These are phyloP conservation scores for Phyllostomus hastatus DNA, from an alignment of 2,113 vertebrate species.

Conservation along the genomic window DNA sequence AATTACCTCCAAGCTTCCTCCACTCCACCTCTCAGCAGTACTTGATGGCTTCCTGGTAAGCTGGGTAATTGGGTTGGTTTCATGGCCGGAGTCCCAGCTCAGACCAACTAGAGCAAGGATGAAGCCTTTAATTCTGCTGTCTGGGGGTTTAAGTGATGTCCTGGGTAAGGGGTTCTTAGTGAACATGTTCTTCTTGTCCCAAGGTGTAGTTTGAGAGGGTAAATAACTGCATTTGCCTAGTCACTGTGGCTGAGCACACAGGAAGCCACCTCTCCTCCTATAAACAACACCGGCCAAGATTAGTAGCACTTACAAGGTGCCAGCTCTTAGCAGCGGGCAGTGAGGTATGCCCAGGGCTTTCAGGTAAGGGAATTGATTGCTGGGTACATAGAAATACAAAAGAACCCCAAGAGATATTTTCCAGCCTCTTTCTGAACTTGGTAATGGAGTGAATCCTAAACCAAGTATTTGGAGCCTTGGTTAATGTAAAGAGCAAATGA, in stretches of 20 bases:
- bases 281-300: slow-evolving; percentile 46
- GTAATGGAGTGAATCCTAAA: background rate
- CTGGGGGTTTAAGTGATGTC: background rate
- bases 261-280: slow-evolving; percentile 34
- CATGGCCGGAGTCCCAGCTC: background rate
- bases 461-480: background rate
- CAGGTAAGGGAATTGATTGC: background rate
- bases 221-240: slow-evolving; percentile 31
- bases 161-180: background rate
- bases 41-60: background rate
- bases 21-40: background rate
- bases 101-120: background rate
- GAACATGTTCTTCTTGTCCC: background rate
- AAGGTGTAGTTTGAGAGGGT: background rate
- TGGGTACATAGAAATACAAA: background rate
- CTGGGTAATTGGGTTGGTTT: background rate
- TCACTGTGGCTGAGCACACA: slow-evolving; percentile 29
- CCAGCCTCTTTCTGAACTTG: background rate
- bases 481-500: background rate
- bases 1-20: background rate
- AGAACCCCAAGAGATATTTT: background rate
- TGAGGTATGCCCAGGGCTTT: background rate
- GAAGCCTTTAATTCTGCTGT: background rate
- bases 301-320: background rate
- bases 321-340: background rate